Evolutionary conservation across 2,113 vertebrate species (phyloP).

Genomic region (Leptobrachium ailaonicum): DNA sequence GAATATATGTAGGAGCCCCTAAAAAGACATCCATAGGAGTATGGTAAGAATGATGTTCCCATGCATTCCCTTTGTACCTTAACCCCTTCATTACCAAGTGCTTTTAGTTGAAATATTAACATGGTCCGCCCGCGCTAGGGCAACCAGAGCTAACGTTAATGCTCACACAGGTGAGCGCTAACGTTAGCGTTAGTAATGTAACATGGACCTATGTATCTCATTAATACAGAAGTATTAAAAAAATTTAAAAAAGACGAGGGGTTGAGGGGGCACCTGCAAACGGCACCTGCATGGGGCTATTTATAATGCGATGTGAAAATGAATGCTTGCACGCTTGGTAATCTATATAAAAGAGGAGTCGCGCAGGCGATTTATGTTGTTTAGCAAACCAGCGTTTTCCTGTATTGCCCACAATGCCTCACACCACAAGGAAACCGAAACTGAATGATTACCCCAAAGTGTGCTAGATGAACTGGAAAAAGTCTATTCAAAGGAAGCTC

Average conservation of each 20-base stretch:
- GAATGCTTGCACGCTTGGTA: background rate
- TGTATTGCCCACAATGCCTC: conserved; percentile 76
- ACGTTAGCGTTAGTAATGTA: no score
- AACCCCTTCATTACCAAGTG: no score
- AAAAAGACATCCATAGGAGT: no score
- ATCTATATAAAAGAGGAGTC: conserved; percentile 28
- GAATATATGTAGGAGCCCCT: no score
- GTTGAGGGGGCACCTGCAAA: background rate
- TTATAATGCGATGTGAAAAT: background rate
- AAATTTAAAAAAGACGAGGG: background rate
- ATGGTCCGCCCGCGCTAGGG: no score
- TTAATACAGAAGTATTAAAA: background rate
- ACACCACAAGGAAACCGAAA: conserved; percentile 79
- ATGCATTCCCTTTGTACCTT: no score
- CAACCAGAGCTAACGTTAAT: no score
- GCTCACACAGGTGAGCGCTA: no score
- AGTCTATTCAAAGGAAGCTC: conserved; percentile 90
- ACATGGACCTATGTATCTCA: no score
- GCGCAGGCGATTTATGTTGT: conserved; percentile 64
- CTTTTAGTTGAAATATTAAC: no score
- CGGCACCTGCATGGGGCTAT: background rate
- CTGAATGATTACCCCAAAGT: conserved; percentile 88
- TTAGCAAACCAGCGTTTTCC: conserved; percentile 72
- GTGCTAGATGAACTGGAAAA: conserved; percentile 90
- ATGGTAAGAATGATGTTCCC: no score